These are phyloP conservation scores for Actinia tenebrosa DNA, from an alignment of 64 coral and sea anemone genomes.

Conservation along the genomic window DNA sequence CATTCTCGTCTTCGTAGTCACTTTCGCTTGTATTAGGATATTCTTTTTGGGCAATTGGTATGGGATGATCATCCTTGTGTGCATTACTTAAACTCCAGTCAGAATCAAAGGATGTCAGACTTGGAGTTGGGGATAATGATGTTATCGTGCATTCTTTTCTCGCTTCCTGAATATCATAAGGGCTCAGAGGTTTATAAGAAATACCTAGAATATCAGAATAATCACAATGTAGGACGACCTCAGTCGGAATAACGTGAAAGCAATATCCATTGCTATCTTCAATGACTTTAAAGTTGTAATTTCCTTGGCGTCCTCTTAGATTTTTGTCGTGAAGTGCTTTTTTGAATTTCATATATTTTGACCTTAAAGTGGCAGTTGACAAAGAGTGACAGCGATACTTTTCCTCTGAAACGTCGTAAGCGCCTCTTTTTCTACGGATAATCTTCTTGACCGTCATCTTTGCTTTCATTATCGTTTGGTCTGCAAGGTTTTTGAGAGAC, in stretches of 20 bases:
- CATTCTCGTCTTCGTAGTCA: not conserved
- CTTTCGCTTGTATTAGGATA: not conserved
- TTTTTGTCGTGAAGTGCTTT: not conserved
- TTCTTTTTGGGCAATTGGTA: not conserved
- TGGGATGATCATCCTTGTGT: not conserved
- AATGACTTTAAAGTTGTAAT: slow-evolving; percentile 13
- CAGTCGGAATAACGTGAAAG: slow-evolving; percentile 6
- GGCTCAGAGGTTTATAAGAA: not conserved
- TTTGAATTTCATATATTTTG: not conserved
- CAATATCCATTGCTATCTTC: slow-evolving; percentile 1
- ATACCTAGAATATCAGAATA: not conserved
- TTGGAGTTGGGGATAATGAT: not conserved
- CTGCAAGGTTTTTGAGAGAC: not conserved
- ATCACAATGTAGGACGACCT: not conserved
- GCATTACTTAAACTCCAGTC: not conserved
- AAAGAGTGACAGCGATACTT: not conserved
- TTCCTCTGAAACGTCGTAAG: not conserved
- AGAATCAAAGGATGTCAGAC: not conserved
- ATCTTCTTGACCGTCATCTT: not conserved
- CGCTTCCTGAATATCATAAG: not conserved
- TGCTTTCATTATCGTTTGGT: not conserved
- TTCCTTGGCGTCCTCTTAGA: not conserved
- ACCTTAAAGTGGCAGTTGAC: not conserved
- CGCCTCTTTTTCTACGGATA: not conserved
- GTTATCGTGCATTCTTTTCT: not conserved